phyloP scores from a whole-genome alignment of 2,888 invertebrate species.

The Drosophila multiciliata region DNA sequence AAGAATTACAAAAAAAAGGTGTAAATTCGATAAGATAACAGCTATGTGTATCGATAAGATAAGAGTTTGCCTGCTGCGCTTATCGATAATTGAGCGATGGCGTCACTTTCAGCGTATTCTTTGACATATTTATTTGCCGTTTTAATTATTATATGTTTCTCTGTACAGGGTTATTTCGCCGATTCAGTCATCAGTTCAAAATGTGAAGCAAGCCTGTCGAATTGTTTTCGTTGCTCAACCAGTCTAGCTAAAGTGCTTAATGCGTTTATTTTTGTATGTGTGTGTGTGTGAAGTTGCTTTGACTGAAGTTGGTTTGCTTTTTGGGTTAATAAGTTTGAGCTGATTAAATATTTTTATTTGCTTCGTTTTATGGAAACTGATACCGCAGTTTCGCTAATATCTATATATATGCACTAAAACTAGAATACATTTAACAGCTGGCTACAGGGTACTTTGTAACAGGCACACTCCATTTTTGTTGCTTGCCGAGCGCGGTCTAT shows the following conservation, averaged over 20 bases:
- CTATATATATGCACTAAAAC: neutral
- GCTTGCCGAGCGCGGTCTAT: neutral
- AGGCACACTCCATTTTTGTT: neutral
- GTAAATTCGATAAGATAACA: conserved; percentile 48
- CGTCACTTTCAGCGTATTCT: conserved; percentile 38
- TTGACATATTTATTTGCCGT: conserved; percentile 30
- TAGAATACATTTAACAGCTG: neutral
- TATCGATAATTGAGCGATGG: conserved; percentile 48
- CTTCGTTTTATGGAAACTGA: neutral
- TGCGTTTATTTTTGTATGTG: conserved; percentile 8
- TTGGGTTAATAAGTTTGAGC: neutral
- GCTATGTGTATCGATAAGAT: conserved; percentile 36
- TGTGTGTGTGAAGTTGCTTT: conserved; percentile 3
- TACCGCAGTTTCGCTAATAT: neutral
- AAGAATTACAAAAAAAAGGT: conserved; percentile 14
- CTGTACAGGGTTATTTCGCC: conserved; percentile 10
- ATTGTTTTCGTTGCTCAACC: conserved; percentile 9
- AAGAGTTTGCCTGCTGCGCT: neutral
- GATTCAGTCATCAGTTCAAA: conserved; percentile 32
- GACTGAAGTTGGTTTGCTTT: neutral
- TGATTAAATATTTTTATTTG: neutral
- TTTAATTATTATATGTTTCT: conserved; percentile 5
- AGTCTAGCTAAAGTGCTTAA: conserved; percentile 40
- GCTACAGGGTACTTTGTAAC: neutral
- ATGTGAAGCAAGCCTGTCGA: conserved; percentile 4